Evolutionary conservation across 2,888 invertebrate species (phyloP), one percentile per base, ranked within the genome.

Genomic region (Ptilodon capucinus): DNA sequence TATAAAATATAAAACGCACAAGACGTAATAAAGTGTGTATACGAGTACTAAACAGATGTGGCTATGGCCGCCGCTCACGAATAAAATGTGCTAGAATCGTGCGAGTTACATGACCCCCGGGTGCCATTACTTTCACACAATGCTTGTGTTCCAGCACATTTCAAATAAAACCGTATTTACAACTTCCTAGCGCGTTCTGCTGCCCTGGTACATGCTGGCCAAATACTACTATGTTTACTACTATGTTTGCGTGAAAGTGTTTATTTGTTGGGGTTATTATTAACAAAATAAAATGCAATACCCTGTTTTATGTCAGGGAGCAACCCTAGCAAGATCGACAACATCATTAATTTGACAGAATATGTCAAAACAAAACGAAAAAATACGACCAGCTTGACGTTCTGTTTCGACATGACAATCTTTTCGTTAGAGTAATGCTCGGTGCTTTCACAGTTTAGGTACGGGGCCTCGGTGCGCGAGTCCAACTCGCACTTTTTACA

Each of bases 121-220:
- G 85, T 60, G 64, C 67, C 74, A 72, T 85, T 76, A 81, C 72
- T 73, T 74, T 65, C 68, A 71, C 74, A 73, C 74, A 71, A 73
- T 72, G 76, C 74, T 71, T 68, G 73, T 71, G 69, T 75, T 71
- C 74, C 68, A 76, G 68, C 70, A 71, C 77, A 76, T 77, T 81
- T 78, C 79, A 78, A 83, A 83, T 82, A 79, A 81, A 81, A 75
- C 71, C 66, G 77, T 83, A 84, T 86, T 85, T 84, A 86, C 71
- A 73, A 76, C 78, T 77, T 79, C 74, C 78, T 75, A 54, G 67
- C 58, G 44, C 55, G 48, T 54, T 55, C 62, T 71, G 69, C 61
- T 56, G 56, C 58, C 64, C 66, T 71, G 58, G 66, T 74, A 64
- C 58, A 54, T 53, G 51, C 14, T 39, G 53, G 61, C 57, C 61